Base-by-base conservation (phyloP, 2,113 vertebrate species). In the Peromyscus polionotus region DNA sequence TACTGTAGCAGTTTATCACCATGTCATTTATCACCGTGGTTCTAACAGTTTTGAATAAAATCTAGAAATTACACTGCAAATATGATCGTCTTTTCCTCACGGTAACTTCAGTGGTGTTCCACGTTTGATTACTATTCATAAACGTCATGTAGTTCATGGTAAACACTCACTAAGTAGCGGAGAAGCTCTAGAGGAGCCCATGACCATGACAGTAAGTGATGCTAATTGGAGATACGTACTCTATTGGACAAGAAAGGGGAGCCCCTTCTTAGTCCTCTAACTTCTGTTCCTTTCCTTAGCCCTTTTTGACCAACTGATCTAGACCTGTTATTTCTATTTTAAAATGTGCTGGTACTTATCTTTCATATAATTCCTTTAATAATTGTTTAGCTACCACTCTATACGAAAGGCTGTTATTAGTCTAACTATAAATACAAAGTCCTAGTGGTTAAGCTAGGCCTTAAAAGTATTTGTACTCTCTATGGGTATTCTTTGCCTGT, bases 281-380 rank as follows among this genome's bases (percentile, higher is more conserved):
- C 16, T 76, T 54, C 24, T 28, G 19, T 75, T 70, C 67, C 2
- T 24, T 26, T 93, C 84, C 9, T 36, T 36, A 93, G 81, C 36
- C 10, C 36, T 57, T 83, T 67, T 3, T 63, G 2, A 90, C 12
- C 75, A 95, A 68, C 9, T 19, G 22, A 11, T 90, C 26, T 85
- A 68, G 39, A 91, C 42, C 4, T 1, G 2, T 31, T 81, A 22
- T 94, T 93, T 95, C 31, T 76, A 24, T 54, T 88, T 95, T 59
- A 91, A 97, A 94, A 93, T 51, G 42, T 68, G 0, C 28, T 94
- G 57, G 39, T 16, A 76, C 5, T 92, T 94, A 7, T 36, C 75
- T 33, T 8, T 90, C 75, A 95, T 93, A 36, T 94, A 92, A 84
- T 90, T 93, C 33, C 10, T 81, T 95, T 80, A 95, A 96, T 65